Conservation (phyloP, 2,888 invertebrate species). For the Ichneumoninae sp. region DNA sequence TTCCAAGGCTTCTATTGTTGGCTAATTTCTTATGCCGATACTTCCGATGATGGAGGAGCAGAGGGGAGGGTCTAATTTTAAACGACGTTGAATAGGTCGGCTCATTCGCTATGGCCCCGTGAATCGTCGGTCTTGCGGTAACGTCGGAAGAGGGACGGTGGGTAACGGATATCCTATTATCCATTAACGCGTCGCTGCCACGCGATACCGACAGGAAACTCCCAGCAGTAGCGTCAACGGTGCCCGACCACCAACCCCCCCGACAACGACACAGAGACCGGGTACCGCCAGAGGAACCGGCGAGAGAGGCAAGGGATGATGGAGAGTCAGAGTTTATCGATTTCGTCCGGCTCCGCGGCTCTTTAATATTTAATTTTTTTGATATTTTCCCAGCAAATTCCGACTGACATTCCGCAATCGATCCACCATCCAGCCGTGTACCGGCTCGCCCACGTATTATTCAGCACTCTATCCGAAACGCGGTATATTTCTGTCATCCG, state of each 20-base stretch:
- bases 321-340: conserved; percentile 68
- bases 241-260: neutral
- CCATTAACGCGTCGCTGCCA: conserved; percentile 71
- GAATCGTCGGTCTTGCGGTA: conserved; percentile 36
- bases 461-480: conserved; percentile 58
- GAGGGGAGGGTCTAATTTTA: conserved; percentile 35
- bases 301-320: conserved; percentile 17
- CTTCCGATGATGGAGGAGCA: neutral
- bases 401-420: conserved; percentile 68
- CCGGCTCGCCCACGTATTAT: conserved; percentile 59
- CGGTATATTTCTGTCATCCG: conserved; percentile 48
- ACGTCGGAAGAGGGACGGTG: conserved; percentile 46
- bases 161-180: conserved; percentile 76
- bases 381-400: conserved; percentile 64
- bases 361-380: conserved; percentile 68
- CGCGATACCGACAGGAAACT: conserved; percentile 65
- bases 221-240: neutral
- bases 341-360: conserved; percentile 67
- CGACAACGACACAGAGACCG: conserved; percentile 40
- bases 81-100: conserved; percentile 27
- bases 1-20: neutral
- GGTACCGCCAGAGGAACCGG: conserved; percentile 8
- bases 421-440: conserved; percentile 51
- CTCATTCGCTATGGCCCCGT: conserved; percentile 36
- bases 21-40: neutral